phyloP scores from a whole-genome alignment of 2,888 invertebrate genomes.

The Tenodera sinensis region DNA sequence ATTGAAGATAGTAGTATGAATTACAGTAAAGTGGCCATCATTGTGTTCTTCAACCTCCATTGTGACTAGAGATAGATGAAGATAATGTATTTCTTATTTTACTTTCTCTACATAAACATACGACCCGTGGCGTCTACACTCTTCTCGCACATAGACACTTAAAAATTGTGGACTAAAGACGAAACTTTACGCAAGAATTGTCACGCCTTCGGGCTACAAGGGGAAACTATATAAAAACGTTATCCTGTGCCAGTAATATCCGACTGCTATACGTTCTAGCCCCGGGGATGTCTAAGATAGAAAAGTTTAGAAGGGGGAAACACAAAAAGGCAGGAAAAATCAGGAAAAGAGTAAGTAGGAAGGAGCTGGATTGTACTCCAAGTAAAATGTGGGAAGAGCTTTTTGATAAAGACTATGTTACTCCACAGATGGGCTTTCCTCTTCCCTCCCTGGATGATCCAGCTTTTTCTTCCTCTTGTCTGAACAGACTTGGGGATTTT shows the following conservation, averaged over 20 bases:
- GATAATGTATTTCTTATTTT: too few species aligned
- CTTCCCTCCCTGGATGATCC: background rate
- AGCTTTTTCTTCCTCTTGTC: background rate
- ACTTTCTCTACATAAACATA: background rate
- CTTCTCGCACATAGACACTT: background rate
- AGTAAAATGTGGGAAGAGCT: background rate
- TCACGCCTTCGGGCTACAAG: background rate
- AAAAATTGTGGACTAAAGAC: background rate
- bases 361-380: background rate
- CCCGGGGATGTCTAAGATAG: background rate
- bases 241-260: background rate
- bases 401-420: slow-evolving; percentile 17
- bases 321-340: background rate
- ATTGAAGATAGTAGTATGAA: too few species aligned
- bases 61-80: too few species aligned
- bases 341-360: background rate
- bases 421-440: background rate
- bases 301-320: background rate
- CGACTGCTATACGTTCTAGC: background rate
- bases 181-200: background rate
- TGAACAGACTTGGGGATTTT: background rate
- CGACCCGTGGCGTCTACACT: background rate
- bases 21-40: too few species aligned
- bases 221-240: background rate
- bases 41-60: too few species aligned